phyloP scores from a whole-genome alignment of 2,797 vertebrate genomes.

The Danionella dracula region DNA sequence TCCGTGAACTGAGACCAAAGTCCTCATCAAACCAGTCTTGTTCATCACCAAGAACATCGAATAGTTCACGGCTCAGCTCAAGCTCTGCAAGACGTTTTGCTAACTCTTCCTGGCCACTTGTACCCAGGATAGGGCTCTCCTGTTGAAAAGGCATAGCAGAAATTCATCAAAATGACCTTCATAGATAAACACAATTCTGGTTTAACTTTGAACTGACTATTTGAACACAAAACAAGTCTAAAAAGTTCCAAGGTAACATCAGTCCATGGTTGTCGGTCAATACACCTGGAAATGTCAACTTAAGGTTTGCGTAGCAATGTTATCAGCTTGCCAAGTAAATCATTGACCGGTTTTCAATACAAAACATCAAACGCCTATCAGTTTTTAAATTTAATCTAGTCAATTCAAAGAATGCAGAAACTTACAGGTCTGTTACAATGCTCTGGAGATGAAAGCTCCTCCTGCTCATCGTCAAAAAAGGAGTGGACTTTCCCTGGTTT shows the following conservation, averaged over 20 bases:
- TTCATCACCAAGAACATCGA: conserved; percentile 83
- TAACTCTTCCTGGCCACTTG: conserved; percentile 87
- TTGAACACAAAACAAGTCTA: conserved; percentile 52
- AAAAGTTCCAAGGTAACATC: conserved; percentile 44
- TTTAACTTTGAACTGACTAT: background rate
- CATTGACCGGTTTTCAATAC: conserved; percentile 30
- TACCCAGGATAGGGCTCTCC: conserved; percentile 89
- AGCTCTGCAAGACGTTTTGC: conserved; percentile 89
- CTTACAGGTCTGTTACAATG: conserved; percentile 85
- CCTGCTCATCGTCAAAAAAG: conserved; percentile 73
- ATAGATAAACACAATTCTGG: background rate
- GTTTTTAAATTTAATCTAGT: background rate
- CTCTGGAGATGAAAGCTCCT: conserved; percentile 87
- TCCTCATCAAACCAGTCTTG: conserved; percentile 99
- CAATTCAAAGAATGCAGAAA: conserved; percentile 38
- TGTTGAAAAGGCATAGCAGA: conserved; percentile 47
- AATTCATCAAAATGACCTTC: background rate
- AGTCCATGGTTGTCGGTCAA: conserved; percentile 45
- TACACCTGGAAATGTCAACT: conserved; percentile 18
- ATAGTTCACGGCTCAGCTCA: conserved; percentile 84
- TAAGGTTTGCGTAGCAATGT: conserved; percentile 1
- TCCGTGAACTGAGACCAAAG: conserved; percentile 87
- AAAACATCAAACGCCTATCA: background rate
- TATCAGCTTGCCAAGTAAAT: conserved; percentile 27
- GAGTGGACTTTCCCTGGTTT: conserved; percentile 60